Base-by-base conservation (phyloP, 2,797 vertebrate genomes). In the Chloroceryle amazona region DNA sequence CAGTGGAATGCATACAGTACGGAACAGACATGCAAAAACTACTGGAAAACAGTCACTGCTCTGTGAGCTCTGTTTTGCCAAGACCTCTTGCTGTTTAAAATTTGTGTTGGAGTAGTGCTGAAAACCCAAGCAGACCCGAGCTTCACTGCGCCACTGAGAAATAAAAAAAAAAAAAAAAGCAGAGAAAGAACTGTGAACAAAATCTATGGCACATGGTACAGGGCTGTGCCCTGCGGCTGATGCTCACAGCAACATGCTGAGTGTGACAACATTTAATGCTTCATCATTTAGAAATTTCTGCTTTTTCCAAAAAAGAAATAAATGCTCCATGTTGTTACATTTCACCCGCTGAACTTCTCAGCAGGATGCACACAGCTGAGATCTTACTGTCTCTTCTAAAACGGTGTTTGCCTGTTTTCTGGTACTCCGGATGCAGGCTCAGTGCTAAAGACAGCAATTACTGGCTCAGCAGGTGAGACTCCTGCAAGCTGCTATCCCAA, bases 361-460 rank as follows among this genome's bases (percentile, higher is more conserved):
- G 90, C 66, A 66, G 54, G 65, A 73, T n/a, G 46, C 46, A 72
- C 6, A 3, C 13, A 73, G 58, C 39, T 79, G 73, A 86, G 76
- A 90, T 79, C 79, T 95, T 62, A 65, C 31, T 37, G 66, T 58
- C 70, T 84, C 65, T 62, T 83, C 70, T n/a, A 46, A 84, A 89
- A 84, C 46, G 0, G 0, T 15, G 46, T 61, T 61, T 65, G 41
- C 33, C 17, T 57, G 17, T 58, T 68, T 79, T 86, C 73, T 87
- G 47, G 22, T 76, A 21, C 39, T 62, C 39, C 19, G 54, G 37
- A 31, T 71, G 31, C 61, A 82, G 68, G 44, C 75, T 91, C 89
- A 65, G 31, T 74, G 57, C 57, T 84, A 81, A 94, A 92, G 81
- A 75, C 70, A 57, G 68, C 67, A 76, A 87, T 93, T 95, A 85